These are phyloP conservation scores for Sinocyclocheilus maitianheensis DNA, from an alignment of 2,113 vertebrate genomes.

Conservation along the genomic window DNA sequence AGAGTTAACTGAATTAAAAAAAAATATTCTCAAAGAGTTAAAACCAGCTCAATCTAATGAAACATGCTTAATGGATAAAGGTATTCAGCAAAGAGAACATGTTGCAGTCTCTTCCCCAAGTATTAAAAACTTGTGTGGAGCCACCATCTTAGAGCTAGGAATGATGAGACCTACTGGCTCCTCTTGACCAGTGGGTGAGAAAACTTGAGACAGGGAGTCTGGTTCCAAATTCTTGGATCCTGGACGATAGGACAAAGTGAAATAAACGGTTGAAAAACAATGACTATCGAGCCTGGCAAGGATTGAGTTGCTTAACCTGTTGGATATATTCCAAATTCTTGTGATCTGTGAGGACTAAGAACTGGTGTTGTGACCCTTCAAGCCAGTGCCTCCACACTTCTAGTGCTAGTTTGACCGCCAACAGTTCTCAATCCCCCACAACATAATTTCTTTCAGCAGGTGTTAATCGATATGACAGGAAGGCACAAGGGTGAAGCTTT, in stretches of 20 bases:
- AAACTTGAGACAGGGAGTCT: background rate
- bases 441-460: background rate
- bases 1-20: no score
- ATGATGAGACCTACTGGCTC: background rate
- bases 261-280: background rate
- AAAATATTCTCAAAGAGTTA: no score
- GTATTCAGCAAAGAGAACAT: no score
- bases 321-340: background rate
- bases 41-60: no score
- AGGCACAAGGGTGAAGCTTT: background rate
- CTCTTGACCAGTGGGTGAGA: background rate
- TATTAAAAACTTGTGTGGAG: no score
- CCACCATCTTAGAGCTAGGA: background rate
- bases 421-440: background rate
- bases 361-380: background rate
- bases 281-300: background rate
- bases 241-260: background rate
- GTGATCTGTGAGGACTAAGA: background rate
- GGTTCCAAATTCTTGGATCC: slow-evolving; percentile 22
- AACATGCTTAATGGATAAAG: no score
- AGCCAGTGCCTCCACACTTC: background rate
- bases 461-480: background rate
- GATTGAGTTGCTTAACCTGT: no score
- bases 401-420: background rate
- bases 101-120: no score